Base-by-base conservation (phyloP, 2,888 invertebrate genomes). In the Scaptomyza reducta region DNA sequence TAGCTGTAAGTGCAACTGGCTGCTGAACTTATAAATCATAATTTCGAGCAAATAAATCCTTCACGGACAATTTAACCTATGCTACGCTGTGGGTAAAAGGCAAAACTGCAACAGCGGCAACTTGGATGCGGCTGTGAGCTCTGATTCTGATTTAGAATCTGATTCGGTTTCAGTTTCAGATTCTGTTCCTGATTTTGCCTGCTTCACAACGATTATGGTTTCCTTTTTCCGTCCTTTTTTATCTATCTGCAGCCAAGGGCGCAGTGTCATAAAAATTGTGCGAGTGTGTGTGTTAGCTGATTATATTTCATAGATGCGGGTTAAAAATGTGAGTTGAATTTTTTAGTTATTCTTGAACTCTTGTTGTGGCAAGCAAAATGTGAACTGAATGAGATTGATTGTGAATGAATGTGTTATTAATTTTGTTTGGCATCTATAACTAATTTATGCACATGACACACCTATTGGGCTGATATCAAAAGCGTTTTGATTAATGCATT, bases 41-140 rank as follows among this genome's bases (percentile, higher is more conserved):
- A 85, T 86, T 83, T 79, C 76, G 63, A 81, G 78, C 79, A 81
- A 79, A 85, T 85, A 85, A 85, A 85, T 85, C 84, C 81, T 86
- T 79, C 72, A 83, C 76, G 83, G 83, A 70, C 86, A 83, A 85
- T 85, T 85, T 73, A 86, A 83, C 84, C 70, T 67, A 63, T 57
- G 63, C 65, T 70, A 55, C 62, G 51, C 38, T 14, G 42, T 40
- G 54, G 70, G 55, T 57, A 58, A 46, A 58, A 55, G 40, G 58
- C 56, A 67, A 74, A 84, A 79, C 63, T 77, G 83, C 79, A 84
- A 85, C 77, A 80, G 63, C 33, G 65, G 75, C 73, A 76, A 55
- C 81, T 62, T 51, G 65, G 29, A 38, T 50, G 45, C 70, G 56
- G 38, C 61, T 58, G 60, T 60, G 53, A 60, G 62, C 46, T 29